Evolutionary conservation across 2,888 invertebrate genomes (phyloP).

Genomic region (Isoperla grammatica): DNA sequence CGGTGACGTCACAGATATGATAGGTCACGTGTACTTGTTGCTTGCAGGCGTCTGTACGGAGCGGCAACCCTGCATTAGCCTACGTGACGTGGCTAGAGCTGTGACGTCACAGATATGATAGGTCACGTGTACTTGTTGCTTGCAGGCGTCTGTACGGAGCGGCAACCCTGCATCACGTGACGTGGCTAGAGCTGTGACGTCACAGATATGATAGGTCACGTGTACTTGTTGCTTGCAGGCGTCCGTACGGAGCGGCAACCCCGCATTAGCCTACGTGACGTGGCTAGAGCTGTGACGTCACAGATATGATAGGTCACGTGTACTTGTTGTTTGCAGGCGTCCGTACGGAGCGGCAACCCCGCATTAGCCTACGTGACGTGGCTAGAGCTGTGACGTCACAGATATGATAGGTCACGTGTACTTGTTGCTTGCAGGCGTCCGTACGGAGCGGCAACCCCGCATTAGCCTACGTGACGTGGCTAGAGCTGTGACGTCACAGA

Average conservation of each 20-base stretch:
- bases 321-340: constrained; percentile 17
- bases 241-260: constrained; percentile 13
- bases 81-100: constrained; percentile 29
- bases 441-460: constrained; percentile 9
- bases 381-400: constrained; percentile 36
- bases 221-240: constrained; percentile 15
- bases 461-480: constrained; percentile 26
- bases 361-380: constrained; percentile 20
- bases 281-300: constrained; percentile 35
- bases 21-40: too few species aligned
- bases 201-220: too few species aligned
- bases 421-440: constrained; percentile 17
- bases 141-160: constrained; percentile 18
- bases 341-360: constrained; percentile 9
- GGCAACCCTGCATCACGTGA: constrained; percentile 16
- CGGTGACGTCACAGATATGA: constrained; percentile 37
- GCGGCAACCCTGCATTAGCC: constrained; percentile 8
- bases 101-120: constrained; percentile 38
- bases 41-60: constrained; percentile 18
- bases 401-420: too few species aligned
- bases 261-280: constrained; percentile 19
- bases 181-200: constrained; percentile 34
- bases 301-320: too few species aligned
- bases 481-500: constrained; percentile 36
- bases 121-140: too few species aligned